Conservation (phyloP, 2,888 invertebrate genomes). For the Dendrolimus houi region DNA sequence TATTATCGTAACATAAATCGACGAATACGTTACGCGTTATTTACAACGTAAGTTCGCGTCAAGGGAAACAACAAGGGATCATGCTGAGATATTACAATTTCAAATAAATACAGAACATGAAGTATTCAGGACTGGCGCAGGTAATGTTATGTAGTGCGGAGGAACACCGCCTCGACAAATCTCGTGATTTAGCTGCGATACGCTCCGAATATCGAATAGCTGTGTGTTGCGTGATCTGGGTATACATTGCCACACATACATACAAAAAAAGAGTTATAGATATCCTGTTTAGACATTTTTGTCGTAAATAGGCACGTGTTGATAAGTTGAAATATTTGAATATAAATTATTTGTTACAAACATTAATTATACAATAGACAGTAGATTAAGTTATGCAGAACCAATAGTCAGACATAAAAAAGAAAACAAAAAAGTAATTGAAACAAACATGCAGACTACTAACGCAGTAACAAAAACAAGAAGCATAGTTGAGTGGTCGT, state of each 20-base stretch:
- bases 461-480: conserved; percentile 13
- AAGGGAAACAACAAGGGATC: conserved; percentile 65
- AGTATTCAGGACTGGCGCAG: conserved; percentile 69
- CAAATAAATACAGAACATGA: conserved; percentile 73
- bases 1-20: conserved; percentile 59
- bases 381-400: too few species aligned
- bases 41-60: conserved; percentile 60
- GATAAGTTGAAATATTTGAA: too few species aligned
- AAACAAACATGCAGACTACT: conserved; percentile 7
- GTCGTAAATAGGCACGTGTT: too few species aligned
- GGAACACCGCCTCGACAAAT: conserved; percentile 68
- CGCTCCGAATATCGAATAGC: conserved; percentile 69
- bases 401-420: conserved; percentile 5
- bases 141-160: conserved; percentile 69
- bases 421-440: conserved; percentile 6
- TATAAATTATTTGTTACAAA: too few species aligned
- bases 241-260: conserved; percentile 37
- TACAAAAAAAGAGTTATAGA: not conserved
- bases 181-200: conserved; percentile 73
- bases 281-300: not conserved
- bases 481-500: conserved; percentile 27
- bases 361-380: too few species aligned
- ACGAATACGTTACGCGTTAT: conserved; percentile 61
- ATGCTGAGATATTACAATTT: conserved; percentile 71
- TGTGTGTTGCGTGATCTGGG: conserved; percentile 67